Conservation (phyloP, 2,888 invertebrate species). For the Plutella xylostella region DNA sequence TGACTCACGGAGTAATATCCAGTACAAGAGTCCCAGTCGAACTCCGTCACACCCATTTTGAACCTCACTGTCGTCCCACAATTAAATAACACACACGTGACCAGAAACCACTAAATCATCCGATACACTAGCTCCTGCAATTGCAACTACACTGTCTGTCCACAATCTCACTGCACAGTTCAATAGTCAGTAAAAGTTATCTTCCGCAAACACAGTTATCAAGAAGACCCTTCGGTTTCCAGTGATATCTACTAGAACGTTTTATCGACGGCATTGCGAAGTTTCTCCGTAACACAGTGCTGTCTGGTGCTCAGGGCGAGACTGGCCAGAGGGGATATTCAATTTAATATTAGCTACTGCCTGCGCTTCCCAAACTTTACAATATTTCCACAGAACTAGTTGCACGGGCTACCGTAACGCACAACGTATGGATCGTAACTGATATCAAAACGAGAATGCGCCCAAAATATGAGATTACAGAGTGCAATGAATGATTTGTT, state of each 20-base stretch:
- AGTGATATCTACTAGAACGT: slow-evolving; percentile 34
- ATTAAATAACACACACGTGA: slow-evolving; percentile 20
- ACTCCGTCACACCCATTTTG: slow-evolving; percentile 63
- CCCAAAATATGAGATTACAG: slow-evolving; percentile 21
- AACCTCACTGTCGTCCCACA: slow-evolving; percentile 25
- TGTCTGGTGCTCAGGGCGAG: slow-evolving; percentile 44
- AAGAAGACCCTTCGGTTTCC: slow-evolving; percentile 38
- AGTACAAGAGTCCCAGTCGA: slow-evolving; percentile 60
- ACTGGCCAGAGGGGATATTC: slow-evolving; percentile 62
- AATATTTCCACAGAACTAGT: slow-evolving; percentile 18
- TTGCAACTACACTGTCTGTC: slow-evolving; percentile 25
- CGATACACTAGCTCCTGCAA: slow-evolving; percentile 8
- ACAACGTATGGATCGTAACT: too few relatives aligned
- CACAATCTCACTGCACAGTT: slow-evolving; percentile 22
- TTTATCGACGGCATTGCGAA: slow-evolving; percentile 46
- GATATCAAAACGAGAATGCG: slow-evolving; percentile 13
- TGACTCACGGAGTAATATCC: slow-evolving; percentile 60
- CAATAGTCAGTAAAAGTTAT: slow-evolving; percentile 28
- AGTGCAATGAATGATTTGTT: slow-evolving; percentile 24
- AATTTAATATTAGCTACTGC: slow-evolving; percentile 63
- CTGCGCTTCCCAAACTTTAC: slow-evolving; percentile 45
- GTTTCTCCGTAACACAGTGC: slow-evolving; percentile 34
- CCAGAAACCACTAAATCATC: slow-evolving; percentile 31
- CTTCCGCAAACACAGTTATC: slow-evolving; percentile 56
- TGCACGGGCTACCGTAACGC: too few relatives aligned